phyloP scores from a whole-genome alignment of 2,888 invertebrate species.

The Drosophila aldrichi region DNA sequence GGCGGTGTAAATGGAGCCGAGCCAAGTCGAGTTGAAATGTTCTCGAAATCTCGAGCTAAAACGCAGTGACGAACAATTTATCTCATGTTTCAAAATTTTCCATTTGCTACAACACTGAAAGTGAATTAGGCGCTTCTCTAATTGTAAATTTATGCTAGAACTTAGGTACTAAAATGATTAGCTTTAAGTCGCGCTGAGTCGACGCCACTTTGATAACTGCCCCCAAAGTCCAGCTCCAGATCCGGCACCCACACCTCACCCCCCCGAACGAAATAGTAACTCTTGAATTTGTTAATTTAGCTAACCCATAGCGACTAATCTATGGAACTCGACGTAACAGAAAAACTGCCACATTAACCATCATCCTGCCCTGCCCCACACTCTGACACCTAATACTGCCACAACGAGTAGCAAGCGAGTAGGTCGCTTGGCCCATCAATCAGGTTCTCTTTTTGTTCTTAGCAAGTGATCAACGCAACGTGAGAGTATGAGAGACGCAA shows the following conservation, averaged over 20 bases:
- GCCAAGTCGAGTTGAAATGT: neutral
- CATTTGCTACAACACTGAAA: slow-evolving; percentile 72
- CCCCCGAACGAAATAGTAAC: slow-evolving; percentile 27
- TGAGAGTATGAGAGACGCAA: slow-evolving; percentile 14
- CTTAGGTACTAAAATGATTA: slow-evolving; percentile 75
- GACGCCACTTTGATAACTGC: slow-evolving; percentile 60
- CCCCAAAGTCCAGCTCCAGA: slow-evolving; percentile 20
- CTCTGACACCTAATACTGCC: slow-evolving; percentile 52
- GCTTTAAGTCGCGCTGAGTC: slow-evolving; percentile 67
- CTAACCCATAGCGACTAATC: slow-evolving; percentile 24
- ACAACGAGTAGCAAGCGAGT: slow-evolving; percentile 28
- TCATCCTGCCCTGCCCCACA: slow-evolving; percentile 31
- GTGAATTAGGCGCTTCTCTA: slow-evolving; percentile 77
- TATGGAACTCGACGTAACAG: slow-evolving; percentile 52
- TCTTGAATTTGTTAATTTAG: slow-evolving; percentile 14
- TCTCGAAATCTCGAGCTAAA: slow-evolving; percentile 59
- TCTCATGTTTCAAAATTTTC: slow-evolving; percentile 73
- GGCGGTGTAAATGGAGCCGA: slow-evolving; percentile 39
- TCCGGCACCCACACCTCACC: slow-evolving; percentile 8
- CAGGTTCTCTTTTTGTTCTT: slow-evolving; percentile 12
- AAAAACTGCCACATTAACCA: slow-evolving; percentile 67
- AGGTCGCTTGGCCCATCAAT: slow-evolving; percentile 15
- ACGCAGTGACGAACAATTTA: slow-evolving; percentile 68
- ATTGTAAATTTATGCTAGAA: slow-evolving; percentile 74
- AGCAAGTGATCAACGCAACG: slow-evolving; percentile 15